phyloP scores from a whole-genome alignment of 2,888 invertebrate species.

The Drosophila yooni region DNA sequence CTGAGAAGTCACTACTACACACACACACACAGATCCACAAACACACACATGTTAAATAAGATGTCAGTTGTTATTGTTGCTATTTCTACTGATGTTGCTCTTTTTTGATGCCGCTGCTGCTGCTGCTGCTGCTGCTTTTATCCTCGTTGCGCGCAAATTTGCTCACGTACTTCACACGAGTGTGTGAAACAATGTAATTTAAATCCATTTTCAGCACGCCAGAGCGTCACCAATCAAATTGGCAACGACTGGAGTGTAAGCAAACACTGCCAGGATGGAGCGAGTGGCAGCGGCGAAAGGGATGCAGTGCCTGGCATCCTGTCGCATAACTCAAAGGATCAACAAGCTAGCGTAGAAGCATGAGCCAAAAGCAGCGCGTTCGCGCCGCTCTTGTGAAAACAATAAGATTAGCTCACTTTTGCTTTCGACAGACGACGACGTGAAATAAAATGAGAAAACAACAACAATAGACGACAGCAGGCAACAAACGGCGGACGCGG shows the following conservation, averaged over 20 bases:
- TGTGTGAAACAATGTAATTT: constrained; percentile 81
- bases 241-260: constrained; percentile 72
- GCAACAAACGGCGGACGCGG: constrained; percentile 9
- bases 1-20: constrained; percentile 67
- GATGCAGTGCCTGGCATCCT: constrained; percentile 29
- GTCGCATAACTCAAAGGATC: constrained; percentile 79
- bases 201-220: constrained; percentile 83
- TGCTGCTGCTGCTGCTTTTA: constrained; percentile 21
- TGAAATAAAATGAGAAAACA: constrained; percentile 75
- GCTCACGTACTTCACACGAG: constrained; percentile 63
- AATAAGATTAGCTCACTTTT: constrained; percentile 80
- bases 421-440: constrained; percentile 49
- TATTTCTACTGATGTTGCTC: constrained; percentile 16
- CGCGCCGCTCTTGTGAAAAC: constrained; percentile 70
- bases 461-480: constrained; percentile 19
- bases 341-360: constrained; percentile 51
- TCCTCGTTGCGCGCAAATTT: constrained; percentile 43
- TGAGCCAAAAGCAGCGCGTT: constrained; percentile 35
- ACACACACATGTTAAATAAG: constrained; percentile 38
- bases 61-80: constrained; percentile 60
- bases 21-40: background rate
- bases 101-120: background rate
- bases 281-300: background rate
- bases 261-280: constrained; percentile 41
- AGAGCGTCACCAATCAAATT: constrained; percentile 78